Percentiles rank a stretch among this genome's conserved stretches.
Evolutionary conservation across 2,113 vertebrate species (phyloP).

Genomic region (Rissa tridactyla): DNA sequence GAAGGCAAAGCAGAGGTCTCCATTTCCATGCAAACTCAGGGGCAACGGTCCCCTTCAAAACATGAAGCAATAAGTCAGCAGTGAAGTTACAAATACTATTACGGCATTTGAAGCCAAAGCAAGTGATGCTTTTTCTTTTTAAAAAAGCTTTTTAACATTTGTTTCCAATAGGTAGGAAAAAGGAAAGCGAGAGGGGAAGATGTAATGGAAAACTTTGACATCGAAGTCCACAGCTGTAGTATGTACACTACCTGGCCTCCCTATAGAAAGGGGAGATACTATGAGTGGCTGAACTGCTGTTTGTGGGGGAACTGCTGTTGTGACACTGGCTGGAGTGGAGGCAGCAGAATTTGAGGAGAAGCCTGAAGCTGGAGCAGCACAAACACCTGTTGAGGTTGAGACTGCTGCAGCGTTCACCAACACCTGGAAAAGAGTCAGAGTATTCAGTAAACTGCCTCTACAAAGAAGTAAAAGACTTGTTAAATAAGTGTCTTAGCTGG

Average conservation of each 20-base stretch:
- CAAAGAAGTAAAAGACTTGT: background rate
- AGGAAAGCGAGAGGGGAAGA: background rate
- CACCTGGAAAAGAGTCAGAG: conserved; percentile 70
- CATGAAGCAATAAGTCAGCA: background rate
- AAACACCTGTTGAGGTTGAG: conserved; percentile 76
- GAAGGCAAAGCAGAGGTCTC: background rate
- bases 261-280: conserved; percentile 67
- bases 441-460: background rate
- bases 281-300: conserved; percentile 70
- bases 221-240: background rate
- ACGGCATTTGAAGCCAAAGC: background rate
- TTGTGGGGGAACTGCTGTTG: conserved; percentile 72
- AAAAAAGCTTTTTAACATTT: background rate
- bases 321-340: conserved; percentile 64
- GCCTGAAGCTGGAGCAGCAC: conserved; percentile 69
- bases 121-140: background rate
- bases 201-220: background rate
- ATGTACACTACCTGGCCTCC: conserved; percentile 74
- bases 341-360: conserved; percentile 78
- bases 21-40: background rate
- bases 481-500: background rate
- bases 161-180: background rate
- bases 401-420: conserved; percentile 80
- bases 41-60: background rate
- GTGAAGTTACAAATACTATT: background rate